Percentiles rank a stretch among this genome's conserved stretches.
These are phyloP conservation scores for Astatotilapia flaviijosephi DNA, from an alignment of 2,113 vertebrate genomes.

Conservation along the genomic window DNA sequence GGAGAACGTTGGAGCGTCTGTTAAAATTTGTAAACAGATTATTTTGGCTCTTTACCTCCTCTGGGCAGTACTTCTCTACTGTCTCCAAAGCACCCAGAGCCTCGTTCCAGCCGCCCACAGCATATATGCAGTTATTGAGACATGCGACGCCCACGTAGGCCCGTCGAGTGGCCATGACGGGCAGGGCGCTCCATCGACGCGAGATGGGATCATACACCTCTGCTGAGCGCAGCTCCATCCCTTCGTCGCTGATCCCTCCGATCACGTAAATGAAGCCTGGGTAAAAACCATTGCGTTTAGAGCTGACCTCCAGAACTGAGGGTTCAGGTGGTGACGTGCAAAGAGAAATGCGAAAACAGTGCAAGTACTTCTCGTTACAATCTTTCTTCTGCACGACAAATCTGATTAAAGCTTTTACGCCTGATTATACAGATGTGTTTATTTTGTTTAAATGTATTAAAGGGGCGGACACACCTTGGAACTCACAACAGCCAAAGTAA, in stretches of 20 bases:
- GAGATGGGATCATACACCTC: constrained; percentile 90
- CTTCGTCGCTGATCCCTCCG: constrained; percentile 90
- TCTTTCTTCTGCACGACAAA: not conserved
- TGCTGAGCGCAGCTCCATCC: constrained; percentile 85
- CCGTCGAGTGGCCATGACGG: constrained; percentile 84
- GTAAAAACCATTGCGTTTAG: not conserved
- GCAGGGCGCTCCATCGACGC: constrained; percentile 86
- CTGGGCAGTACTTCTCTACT: constrained; percentile 93
- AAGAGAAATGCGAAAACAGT: not conserved
- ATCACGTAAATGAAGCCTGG: constrained; percentile 92
- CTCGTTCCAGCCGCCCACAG: constrained; percentile 94
- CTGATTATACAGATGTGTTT: not conserved
- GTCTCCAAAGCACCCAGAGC: constrained; percentile 85
- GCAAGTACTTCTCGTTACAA: not conserved
- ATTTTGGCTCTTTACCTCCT: constrained; percentile 76
- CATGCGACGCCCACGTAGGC: constrained; percentile 90
- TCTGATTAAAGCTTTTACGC: not conserved
- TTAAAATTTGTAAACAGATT: not conserved
- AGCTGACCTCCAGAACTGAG: not conserved
- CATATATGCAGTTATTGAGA: constrained; percentile 90
- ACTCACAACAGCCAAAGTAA: constrained; percentile 95
- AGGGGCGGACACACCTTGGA: constrained; percentile 78
- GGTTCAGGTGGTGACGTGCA: not conserved
- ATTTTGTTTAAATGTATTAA: not conserved
- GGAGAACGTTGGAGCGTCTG: not conserved